Conservation (phyloP, 2,888 invertebrate species). For the Tachina grossa region DNA sequence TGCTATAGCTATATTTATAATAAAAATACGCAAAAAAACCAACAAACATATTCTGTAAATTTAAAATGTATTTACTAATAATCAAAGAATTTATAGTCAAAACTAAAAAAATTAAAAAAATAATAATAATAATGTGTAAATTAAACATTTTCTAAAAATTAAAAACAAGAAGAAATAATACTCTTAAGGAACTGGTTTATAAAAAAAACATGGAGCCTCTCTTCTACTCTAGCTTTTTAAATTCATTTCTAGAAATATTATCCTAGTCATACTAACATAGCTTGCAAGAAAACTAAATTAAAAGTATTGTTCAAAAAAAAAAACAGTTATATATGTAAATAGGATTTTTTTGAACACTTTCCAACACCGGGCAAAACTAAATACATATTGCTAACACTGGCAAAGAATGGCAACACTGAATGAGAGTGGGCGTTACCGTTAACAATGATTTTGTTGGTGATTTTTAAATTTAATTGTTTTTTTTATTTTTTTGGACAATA, state of each 20-base stretch:
- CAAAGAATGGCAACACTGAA: neutral
- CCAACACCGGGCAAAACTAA: constrained; percentile 25
- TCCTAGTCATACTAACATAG: constrained; percentile 68
- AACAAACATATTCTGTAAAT: constrained; percentile 70
- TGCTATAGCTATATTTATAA: constrained; percentile 34
- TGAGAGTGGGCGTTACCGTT: neutral
- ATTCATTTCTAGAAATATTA: constrained; percentile 24
- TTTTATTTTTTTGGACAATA: constrained; percentile 36
- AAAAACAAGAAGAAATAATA: constrained; percentile 53
- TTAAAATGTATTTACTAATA: constrained; percentile 74
- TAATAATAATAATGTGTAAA: constrained; percentile 56
- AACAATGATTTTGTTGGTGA: neutral
- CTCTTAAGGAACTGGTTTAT: constrained; percentile 57
- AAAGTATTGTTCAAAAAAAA: neutral
- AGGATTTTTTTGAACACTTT: constrained; percentile 60
- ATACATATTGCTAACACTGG: neutral
- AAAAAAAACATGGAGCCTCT: constrained; percentile 15
- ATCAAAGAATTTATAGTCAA: constrained; percentile 76
- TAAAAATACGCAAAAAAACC: constrained; percentile 23
- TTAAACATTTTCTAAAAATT: constrained; percentile 67
- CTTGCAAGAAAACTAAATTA: constrained; percentile 11
- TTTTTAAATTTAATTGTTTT: constrained; percentile 30
- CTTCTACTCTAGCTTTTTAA: constrained; percentile 49
- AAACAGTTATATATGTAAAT: constrained; percentile 60
- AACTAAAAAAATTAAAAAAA: constrained; percentile 47